phyloP scores from a whole-genome alignment of 2,797 vertebrate genomes.

The Chelidonichthys spinosus region DNA sequence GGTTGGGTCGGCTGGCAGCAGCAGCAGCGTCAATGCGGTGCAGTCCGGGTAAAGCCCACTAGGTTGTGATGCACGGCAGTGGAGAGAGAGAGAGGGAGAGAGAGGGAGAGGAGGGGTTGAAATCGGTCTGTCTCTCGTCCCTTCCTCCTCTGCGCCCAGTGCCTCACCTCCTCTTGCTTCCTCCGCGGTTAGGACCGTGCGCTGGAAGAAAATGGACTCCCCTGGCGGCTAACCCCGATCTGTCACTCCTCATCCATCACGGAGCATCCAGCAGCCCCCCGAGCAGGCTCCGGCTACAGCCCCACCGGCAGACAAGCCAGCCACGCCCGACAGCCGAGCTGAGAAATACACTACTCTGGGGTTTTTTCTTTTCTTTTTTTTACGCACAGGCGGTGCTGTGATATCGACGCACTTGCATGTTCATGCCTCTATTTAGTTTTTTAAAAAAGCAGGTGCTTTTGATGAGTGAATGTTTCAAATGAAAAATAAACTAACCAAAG shows the following conservation, averaged over 20 bases:
- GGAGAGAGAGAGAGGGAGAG: slow-evolving; percentile 51
- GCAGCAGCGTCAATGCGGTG: slow-evolving; percentile 76
- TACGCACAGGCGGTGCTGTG: slow-evolving; percentile 63
- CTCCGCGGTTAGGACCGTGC: slow-evolving; percentile 53
- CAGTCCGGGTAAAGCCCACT: slow-evolving; percentile 64
- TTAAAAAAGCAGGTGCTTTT: no score
- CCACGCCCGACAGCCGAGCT: slow-evolving; percentile 74
- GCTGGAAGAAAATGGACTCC: slow-evolving; percentile 81
- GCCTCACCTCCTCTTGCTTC: slow-evolving; percentile 51
- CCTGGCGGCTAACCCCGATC: slow-evolving; percentile 87
- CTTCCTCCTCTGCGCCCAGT: slow-evolving; percentile 54
- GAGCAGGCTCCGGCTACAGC: slow-evolving; percentile 59
- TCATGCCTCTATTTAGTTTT: neutral
- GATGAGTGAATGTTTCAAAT: neutral
- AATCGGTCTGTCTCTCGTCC: slow-evolving; percentile 35
- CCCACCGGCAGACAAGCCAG: slow-evolving; percentile 63
- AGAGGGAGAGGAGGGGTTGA: slow-evolving; percentile 61
- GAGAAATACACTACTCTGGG: slow-evolving; percentile 58
- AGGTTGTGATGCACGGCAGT: slow-evolving; percentile 62
- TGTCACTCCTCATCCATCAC: slow-evolving; percentile 90
- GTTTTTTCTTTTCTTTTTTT: no score
- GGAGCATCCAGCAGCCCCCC: slow-evolving; percentile 65
- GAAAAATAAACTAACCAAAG: neutral
- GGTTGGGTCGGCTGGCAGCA: slow-evolving; percentile 65
- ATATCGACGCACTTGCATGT: slow-evolving; percentile 3